These are phyloP conservation scores for Microcebus griseorufus DNA, from an alignment of 2,113 vertebrate genomes.

Conservation along the genomic window DNA sequence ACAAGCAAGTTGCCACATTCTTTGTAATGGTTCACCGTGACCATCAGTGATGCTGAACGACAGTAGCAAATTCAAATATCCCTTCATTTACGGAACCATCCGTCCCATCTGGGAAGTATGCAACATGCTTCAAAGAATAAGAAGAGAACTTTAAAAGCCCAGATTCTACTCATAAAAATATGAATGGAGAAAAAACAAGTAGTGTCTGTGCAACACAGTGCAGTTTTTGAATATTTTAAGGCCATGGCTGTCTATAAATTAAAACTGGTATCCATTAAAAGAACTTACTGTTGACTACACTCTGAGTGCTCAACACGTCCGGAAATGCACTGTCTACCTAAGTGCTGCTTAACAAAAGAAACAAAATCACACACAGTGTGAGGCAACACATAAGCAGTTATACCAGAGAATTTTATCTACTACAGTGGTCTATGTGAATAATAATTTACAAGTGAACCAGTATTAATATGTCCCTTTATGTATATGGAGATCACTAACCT, in stretches of 20 bases:
- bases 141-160: conserved; percentile 67
- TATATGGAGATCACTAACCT: conserved; percentile 74
- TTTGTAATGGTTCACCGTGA: conserved; percentile 79
- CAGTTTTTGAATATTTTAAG: conserved; percentile 67
- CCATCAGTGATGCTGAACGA: conserved; percentile 67
- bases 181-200: conserved; percentile 73
- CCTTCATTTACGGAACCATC: conserved; percentile 82
- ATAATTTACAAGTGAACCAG: conserved; percentile 69
- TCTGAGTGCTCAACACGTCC: conserved; percentile 21
- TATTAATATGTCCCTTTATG: conserved; percentile 78
- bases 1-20: conserved; percentile 82
- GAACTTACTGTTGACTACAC: background rate
- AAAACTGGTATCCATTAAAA: conserved; percentile 60
- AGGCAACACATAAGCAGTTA: conserved; percentile 75
- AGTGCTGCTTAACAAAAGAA: conserved; percentile 63
- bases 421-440: conserved; percentile 63
- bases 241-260: conserved; percentile 78
- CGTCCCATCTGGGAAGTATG: conserved; percentile 59
- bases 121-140: conserved; percentile 79
- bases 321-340: conserved; percentile 31
- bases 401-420: conserved; percentile 60
- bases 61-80: conserved; percentile 76
- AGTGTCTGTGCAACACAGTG: conserved; percentile 77
- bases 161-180: conserved; percentile 51
- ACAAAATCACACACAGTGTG: conserved; percentile 80